These are phyloP conservation scores for Eretmodus cyanostictus DNA, from an alignment of 2,113 vertebrate species.

Conservation along the genomic window DNA sequence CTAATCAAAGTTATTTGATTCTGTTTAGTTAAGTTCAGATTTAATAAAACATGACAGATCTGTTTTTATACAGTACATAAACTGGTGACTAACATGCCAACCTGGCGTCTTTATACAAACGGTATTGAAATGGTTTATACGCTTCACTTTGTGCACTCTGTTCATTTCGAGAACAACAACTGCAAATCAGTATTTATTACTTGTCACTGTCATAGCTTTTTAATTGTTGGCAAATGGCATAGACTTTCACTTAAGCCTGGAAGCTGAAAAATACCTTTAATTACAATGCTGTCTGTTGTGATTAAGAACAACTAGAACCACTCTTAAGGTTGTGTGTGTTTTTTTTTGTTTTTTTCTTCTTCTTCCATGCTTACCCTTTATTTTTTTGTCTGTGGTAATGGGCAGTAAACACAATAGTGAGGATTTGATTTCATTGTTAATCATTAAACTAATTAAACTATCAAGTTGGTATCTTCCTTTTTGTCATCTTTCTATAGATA, in stretches of 20 bases:
- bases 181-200: not conserved
- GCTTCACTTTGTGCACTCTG: not conserved
- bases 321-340: not conserved
- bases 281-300: not conserved
- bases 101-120: not conserved
- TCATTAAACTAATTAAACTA: not conserved
- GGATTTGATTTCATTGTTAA: not conserved
- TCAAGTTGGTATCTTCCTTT: not conserved
- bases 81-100: not conserved
- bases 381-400: not conserved
- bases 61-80: not conserved
- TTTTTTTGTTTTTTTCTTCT: accelerated
- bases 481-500: not conserved
- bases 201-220: not conserved
- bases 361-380: not conserved
- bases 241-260: not conserved
- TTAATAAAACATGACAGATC: not conserved
- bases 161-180: not conserved
- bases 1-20: not conserved
- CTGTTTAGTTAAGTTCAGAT: not conserved
- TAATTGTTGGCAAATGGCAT: not conserved
- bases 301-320: not conserved
- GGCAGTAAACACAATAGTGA: not conserved
- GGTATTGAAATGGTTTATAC: not conserved
- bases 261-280: not conserved